These are phyloP conservation scores for Myotis lucifugus DNA, from an alignment of 2,113 vertebrate species.

Conservation along the genomic window DNA sequence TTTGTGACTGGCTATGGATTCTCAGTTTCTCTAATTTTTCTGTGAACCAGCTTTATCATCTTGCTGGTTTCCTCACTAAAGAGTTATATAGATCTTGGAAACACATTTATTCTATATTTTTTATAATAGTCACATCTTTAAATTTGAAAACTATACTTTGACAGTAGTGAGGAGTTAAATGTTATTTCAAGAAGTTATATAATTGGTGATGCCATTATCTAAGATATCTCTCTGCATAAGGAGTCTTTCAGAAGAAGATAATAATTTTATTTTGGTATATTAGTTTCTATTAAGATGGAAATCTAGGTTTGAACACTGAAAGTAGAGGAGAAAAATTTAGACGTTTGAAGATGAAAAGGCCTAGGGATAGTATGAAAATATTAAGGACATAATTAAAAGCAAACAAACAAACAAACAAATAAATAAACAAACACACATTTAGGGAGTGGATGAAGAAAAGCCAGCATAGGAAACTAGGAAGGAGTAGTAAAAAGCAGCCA, in stretches of 20 bases:
- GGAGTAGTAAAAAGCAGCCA: neutral
- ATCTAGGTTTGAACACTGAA: neutral
- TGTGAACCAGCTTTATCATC: neutral
- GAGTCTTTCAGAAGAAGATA: neutral
- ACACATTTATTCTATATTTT: conserved; percentile 26
- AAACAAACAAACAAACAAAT: neutral
- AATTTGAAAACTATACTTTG: conserved; percentile 52
- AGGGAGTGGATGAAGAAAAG: neutral
- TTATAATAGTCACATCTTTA: conserved; percentile 1
- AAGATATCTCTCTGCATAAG: neutral
- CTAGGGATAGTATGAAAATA: neutral
- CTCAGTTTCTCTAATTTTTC: conserved; percentile 8
- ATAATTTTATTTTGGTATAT: neutral
- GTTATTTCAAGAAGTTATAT: conserved; percentile 9
- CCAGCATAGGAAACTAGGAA: neutral
- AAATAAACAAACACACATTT: neutral
- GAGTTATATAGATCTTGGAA: conserved; percentile 2
- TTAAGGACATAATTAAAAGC: neutral
- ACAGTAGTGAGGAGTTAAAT: neutral
- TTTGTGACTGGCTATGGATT: neutral
- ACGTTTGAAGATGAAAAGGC: neutral
- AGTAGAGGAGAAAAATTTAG: neutral
- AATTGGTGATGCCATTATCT: neutral
- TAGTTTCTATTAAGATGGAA: neutral
- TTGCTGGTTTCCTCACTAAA: neutral